Evolutionary conservation across 2,797 vertebrate species (phyloP), one percentile per base, ranked within the genome.

Genomic region (Macropus fuliginosus): DNA sequence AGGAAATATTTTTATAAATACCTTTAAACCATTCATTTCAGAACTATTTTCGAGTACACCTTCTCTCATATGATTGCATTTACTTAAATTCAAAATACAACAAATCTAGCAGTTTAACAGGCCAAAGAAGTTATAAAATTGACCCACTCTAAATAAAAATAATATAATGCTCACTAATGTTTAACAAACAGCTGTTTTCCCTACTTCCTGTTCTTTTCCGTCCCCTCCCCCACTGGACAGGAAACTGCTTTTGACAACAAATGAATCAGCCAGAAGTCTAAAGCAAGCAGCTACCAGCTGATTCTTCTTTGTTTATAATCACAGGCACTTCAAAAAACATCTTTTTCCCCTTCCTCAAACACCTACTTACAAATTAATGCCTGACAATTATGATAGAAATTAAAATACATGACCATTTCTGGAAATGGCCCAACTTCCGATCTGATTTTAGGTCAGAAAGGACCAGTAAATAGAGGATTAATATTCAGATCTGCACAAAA

Each of bases 251-350:
- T 96, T 98, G 98, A 99, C 98, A 99, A 99, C 98, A 98, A 98
- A 98, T 98, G 98, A 98, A 99, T 98, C 98, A 99, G 98, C 98
- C 98, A 98, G 97, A 98, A 98, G 98, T 97, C 96, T 96, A 98
- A 98, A 96, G 94, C 96, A 95, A 97, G 96, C 95, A 98, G 98
- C 96, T 93, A 98, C 98, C 98, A 99, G 98, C 98, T 98, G 98
- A 98, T 98, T 97, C 96, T 96, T 97, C 97, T 97, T 52, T 98
- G 97, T 98, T 98, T 98, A 98, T 95, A 98, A 95, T 91, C 97
- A 97, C 56, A 94, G 97, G 95, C 87, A 95, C 96, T 98, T 97
- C 94, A 96, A 96, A 97, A 98, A 97, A 93, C 96, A 98, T 91
- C 24, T n/a, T 34, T 54, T 55, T 21, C 50, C 40, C 62, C 56